Evolutionary conservation across 2,113 vertebrate species (phyloP).

Genomic region (Struthidea cinerea): DNA sequence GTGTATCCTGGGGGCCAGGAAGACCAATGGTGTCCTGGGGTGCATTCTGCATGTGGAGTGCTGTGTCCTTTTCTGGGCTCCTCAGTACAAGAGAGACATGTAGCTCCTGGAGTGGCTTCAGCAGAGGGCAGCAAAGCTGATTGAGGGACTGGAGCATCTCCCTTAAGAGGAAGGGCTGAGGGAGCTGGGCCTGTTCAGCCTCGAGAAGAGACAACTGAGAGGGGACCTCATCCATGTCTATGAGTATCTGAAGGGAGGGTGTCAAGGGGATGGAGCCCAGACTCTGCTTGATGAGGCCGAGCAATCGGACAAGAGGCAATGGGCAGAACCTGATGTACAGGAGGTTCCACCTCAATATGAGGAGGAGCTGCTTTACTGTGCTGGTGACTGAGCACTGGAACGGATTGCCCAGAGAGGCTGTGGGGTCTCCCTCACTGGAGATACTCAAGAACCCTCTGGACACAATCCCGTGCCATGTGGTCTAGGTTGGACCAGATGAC

Average conservation of each 20-base stretch:
- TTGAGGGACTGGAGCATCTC: neutral
- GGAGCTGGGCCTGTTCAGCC: neutral
- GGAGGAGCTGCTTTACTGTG: neutral
- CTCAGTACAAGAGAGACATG: neutral
- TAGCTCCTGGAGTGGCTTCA: neutral
- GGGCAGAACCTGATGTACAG: neutral
- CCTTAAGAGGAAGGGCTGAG: neutral
- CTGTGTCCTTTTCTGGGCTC: neutral
- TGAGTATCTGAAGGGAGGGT: neutral
- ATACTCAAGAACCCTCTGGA: neutral
- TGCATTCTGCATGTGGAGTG: neutral
- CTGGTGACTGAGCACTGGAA: neutral
- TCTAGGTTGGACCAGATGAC: neutral
- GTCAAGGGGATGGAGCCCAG: too few species aligned
- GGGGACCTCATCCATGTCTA: neutral
- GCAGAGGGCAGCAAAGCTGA: neutral
- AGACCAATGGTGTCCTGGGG: accelerated
- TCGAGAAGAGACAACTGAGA: accelerated
- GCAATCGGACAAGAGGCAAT: neutral
- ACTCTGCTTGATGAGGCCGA: accelerated
- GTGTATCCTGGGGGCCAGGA: neutral
- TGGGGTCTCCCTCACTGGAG: neutral
- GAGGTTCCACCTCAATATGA: neutral
- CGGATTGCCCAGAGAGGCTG: neutral
- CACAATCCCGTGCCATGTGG: neutral